Conservation (phyloP, 2,888 invertebrate species). For the Prosopocoilus inquinatus region DNA sequence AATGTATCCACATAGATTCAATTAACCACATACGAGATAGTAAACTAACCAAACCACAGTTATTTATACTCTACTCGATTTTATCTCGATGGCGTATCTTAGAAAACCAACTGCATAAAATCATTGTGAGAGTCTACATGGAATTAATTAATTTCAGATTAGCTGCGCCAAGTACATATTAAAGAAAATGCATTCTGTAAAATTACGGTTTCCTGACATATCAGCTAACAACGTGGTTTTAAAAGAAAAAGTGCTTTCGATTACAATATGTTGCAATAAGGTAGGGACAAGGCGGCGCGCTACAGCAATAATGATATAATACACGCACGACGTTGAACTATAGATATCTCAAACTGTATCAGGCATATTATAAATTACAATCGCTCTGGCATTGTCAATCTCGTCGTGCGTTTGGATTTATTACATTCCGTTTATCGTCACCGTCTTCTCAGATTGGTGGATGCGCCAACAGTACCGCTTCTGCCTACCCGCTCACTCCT, state of each 20-base stretch:
- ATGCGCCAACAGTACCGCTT: neutral
- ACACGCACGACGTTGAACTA: slow-evolving; percentile 18
- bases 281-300: neutral
- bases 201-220: neutral
- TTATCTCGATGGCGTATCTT: too few species aligned
- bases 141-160: too few species aligned
- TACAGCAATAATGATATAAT: neutral
- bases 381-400: slow-evolving; percentile 13
- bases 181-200: too few species aligned
- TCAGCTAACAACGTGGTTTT: neutral
- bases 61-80: too few species aligned
- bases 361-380: slow-evolving; percentile 14
- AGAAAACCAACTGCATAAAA: too few species aligned
- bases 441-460: neutral
- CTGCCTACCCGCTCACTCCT: neutral
- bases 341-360: slow-evolving; percentile 11
- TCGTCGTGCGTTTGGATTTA: slow-evolving; percentile 11
- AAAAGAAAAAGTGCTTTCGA: neutral
- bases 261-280: slow-evolving; percentile 1
- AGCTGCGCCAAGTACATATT: too few species aligned
- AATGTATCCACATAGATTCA: too few species aligned
- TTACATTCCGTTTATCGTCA: slow-evolving; percentile 9
- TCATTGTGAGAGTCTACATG: too few species aligned
- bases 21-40: too few species aligned
- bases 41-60: too few species aligned